Conservation (phyloP, 2,888 invertebrate genomes). For the Silvanus unidentatus region DNA sequence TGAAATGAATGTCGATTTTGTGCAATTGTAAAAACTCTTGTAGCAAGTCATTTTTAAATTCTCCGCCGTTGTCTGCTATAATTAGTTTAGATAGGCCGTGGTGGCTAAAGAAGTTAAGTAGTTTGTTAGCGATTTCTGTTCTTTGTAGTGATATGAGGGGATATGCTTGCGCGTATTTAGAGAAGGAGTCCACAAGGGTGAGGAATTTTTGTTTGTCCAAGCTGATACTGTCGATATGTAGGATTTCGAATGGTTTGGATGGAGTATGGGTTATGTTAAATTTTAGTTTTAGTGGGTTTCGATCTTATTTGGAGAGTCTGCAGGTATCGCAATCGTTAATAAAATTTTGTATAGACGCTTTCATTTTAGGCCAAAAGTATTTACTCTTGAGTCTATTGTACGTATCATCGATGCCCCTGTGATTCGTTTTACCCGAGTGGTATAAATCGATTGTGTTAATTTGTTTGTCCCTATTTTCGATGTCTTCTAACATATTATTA, state of each 20-base stretch:
- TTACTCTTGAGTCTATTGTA: neutral
- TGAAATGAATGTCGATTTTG: too few relatives aligned
- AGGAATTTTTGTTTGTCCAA: conserved; percentile 2
- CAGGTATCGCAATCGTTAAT: conserved; percentile 5
- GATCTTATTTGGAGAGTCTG: neutral
- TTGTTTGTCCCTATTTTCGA: neutral
- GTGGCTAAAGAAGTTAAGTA: conserved; percentile 17
- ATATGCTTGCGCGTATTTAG: conserved; percentile 8
- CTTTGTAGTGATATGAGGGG: conserved; percentile 23
- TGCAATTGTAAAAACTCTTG: too few relatives aligned
- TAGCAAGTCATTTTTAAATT: too few relatives aligned
- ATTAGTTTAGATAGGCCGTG: too few relatives aligned
- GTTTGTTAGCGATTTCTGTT: conserved; percentile 13
- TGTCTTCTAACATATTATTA: neutral
- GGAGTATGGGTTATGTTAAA: conserved; percentile 5
- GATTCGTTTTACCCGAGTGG: conserved; percentile 1
- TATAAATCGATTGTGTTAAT: neutral
- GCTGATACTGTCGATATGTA: neutral
- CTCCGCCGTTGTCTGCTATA: too few relatives aligned
- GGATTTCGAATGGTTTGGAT: conserved; percentile 7
- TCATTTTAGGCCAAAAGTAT: conserved; percentile 5
- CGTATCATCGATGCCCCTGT: conserved; percentile 3
- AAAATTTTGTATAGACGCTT: conserved; percentile 1
- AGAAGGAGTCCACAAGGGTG: conserved; percentile 2
- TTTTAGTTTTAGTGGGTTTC: conserved; percentile 5